phyloP scores from a whole-genome alignment of 2,797 vertebrate species.

The Acipenser ruthenus region DNA sequence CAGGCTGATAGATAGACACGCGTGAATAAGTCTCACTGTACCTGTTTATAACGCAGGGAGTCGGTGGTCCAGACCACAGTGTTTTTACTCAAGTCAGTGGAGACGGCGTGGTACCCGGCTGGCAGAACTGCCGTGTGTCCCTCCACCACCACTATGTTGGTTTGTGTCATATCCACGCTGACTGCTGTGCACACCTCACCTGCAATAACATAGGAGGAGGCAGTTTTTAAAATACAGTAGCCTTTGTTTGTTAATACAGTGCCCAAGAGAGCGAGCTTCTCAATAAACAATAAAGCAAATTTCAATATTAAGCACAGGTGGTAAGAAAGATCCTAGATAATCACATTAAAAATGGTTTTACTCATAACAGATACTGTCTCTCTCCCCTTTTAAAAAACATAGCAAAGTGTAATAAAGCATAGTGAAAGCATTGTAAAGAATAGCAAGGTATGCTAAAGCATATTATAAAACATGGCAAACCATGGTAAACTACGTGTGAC shows the following conservation, averaged over 20 bases:
- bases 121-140: conserved; percentile 73
- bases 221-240: neutral
- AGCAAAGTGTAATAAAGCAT: no score
- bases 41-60: conserved; percentile 56
- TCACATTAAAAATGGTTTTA: no score
- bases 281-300: no score
- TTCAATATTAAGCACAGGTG: no score
- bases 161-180: conserved; percentile 55
- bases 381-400: no score
- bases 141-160: conserved; percentile 61
- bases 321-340: no score
- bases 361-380: no score
- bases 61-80: conserved; percentile 57
- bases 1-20: neutral
- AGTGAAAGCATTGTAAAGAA: no score
- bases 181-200: conserved; percentile 52
- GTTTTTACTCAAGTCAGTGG: conserved; percentile 54
- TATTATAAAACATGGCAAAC: no score
- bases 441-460: no score
- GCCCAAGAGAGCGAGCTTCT: neutral
- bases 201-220: conserved; percentile 22
- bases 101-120: conserved; percentile 69
- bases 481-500: no score
- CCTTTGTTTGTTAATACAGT: neutral
- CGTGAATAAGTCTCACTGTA: conserved; percentile 27